These are phyloP conservation scores for Malurus melanocephalus DNA, from an alignment of 2,113 vertebrate species.

Conservation along the genomic window DNA sequence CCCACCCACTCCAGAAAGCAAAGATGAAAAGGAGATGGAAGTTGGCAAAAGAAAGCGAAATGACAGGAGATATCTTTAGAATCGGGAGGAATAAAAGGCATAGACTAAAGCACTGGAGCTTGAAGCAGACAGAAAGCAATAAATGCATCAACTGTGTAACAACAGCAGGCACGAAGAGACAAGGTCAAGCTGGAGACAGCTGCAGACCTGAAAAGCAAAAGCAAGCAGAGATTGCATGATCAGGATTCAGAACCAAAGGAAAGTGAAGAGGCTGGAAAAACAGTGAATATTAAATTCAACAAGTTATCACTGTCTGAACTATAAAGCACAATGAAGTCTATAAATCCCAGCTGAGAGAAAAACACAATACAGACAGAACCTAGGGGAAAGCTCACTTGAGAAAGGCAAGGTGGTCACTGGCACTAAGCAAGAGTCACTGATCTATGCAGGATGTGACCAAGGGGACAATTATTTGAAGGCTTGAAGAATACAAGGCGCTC, in stretches of 20 bases:
- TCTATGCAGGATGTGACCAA: neutral
- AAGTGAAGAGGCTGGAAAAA: neutral
- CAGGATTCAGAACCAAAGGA: neutral
- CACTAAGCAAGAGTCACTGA: neutral
- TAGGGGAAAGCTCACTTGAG: neutral
- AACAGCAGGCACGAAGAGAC: neutral
- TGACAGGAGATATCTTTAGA: constrained; percentile 19
- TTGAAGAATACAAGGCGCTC: neutral
- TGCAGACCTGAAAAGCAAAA: constrained; percentile 13
- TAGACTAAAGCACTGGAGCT: neutral
- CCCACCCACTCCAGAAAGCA: neutral
- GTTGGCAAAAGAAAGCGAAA: constrained; percentile 33
- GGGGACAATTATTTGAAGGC: neutral
- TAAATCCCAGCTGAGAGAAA: neutral
- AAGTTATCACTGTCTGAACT: neutral
- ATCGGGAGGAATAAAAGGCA: neutral
- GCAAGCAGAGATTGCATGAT: neutral
- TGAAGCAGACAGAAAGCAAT: neutral
- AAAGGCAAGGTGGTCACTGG: neutral
- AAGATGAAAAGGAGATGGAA: constrained; percentile 24
- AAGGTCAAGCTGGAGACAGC: neutral
- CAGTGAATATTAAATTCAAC: neutral
- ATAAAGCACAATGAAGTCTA: neutral
- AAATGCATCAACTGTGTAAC: neutral
- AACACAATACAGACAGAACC: neutral